phyloP scores from a whole-genome alignment of 2,113 vertebrate genomes.

The Dasyurus viverrinus region DNA sequence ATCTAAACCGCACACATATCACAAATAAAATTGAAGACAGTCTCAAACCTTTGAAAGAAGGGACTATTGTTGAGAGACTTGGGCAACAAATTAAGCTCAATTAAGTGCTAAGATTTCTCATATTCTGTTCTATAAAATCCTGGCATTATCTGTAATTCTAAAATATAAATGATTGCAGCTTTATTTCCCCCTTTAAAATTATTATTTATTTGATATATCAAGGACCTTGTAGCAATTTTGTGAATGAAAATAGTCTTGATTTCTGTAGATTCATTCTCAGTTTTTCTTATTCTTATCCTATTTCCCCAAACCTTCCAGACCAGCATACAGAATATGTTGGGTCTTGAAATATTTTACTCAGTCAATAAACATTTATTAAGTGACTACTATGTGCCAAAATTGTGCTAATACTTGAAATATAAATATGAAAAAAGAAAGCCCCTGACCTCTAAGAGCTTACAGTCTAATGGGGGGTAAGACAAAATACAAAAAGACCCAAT shows the following conservation, averaged over 20 bases:
- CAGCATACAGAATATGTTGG: too few relatives aligned
- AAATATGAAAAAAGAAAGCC: too few relatives aligned
- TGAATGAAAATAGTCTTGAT: not conserved
- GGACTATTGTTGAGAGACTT: not conserved
- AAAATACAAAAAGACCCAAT: too few relatives aligned
- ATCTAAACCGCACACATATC: not conserved
- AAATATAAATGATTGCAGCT: not conserved
- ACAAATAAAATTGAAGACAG: not conserved
- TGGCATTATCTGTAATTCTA: not conserved
- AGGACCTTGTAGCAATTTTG: not conserved
- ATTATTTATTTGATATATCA: not conserved
- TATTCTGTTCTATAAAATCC: not conserved
- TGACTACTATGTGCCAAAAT: too few relatives aligned
- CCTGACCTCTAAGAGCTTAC: too few relatives aligned
- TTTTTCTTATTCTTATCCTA: not conserved
- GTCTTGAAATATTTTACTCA: too few relatives aligned
- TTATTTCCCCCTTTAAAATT: not conserved
- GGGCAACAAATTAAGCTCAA: not conserved
- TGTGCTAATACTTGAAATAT: too few relatives aligned
- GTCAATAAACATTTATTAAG: too few relatives aligned
- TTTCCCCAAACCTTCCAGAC: too few relatives aligned
- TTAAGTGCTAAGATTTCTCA: not conserved
- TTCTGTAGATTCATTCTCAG: not conserved
- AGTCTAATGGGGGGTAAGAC: too few relatives aligned
- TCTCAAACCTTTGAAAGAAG: not conserved